Evolutionary conservation across 2,888 invertebrate species (phyloP).

Genomic region (Diplazon laetatorius): DNA sequence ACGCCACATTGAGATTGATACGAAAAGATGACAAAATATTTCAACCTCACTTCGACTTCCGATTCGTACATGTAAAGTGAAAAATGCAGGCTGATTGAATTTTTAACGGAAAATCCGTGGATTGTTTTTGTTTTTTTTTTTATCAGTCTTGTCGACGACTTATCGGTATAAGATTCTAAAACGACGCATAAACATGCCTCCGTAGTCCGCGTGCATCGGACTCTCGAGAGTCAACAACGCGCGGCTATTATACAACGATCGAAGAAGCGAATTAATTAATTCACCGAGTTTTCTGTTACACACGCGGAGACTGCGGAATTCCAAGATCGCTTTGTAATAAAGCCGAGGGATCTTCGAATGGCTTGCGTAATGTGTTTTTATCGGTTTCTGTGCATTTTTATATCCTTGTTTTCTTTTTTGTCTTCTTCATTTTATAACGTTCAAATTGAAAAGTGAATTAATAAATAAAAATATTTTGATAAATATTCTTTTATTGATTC

Average conservation of each 20-base stretch:
- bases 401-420: conserved; percentile 33
- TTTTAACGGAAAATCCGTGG: conserved; percentile 8
- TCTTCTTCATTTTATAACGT: no score
- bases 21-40: no score
- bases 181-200: conserved; percentile 4
- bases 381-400: neutral
- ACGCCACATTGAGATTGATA: no score
- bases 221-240: neutral
- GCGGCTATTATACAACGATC: conserved; percentile 13
- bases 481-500: no score
- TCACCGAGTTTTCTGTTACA: conserved; percentile 63
- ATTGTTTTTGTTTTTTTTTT: conserved; percentile 9
- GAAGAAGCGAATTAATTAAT: conserved; percentile 55
- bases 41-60: no score
- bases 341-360: conserved; percentile 44
- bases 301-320: conserved; percentile 51
- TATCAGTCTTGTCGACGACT: conserved; percentile 3
- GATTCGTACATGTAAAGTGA: neutral
- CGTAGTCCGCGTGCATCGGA: conserved; percentile 2
- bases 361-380: conserved; percentile 41
- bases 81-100: conserved; percentile 52
- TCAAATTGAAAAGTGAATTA: no score
- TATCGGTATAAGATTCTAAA: neutral
- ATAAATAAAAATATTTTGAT: no score
- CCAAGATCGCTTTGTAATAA: conserved; percentile 60